Percentiles rank a stretch among this genome's conserved stretches.
These are phyloP conservation scores for Ictalurus punctatus DNA, from an alignment of 2,113 vertebrate genomes.

Conservation along the genomic window DNA sequence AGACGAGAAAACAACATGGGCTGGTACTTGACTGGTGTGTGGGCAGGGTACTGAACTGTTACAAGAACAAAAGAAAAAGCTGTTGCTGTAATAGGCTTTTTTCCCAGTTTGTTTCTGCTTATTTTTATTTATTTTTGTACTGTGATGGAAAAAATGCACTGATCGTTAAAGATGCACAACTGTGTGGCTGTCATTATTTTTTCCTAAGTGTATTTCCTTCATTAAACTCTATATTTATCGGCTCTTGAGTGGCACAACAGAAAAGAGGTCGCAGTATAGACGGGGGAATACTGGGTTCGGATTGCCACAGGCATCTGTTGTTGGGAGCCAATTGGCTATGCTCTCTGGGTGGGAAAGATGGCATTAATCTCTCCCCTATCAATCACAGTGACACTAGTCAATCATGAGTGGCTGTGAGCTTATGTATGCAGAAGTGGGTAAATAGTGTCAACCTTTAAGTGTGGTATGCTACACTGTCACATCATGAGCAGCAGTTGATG, in stretches of 20 bases:
- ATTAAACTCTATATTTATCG: conserved; percentile 13
- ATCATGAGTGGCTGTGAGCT: neutral
- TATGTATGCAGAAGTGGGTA: neutral
- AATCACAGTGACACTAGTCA: neutral
- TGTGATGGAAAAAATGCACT: conserved; percentile 98
- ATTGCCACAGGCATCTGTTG: neutral
- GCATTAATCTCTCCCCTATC: neutral
- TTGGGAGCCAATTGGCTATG: neutral
- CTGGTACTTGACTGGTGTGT: conserved; percentile 69
- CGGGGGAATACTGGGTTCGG: neutral
- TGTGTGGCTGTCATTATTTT: conserved; percentile 37
- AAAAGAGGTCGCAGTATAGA: neutral
- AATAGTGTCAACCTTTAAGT: neutral
- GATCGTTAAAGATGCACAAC: conserved; percentile 77
- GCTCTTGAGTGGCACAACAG: neutral
- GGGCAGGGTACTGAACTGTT: conserved; percentile 69
- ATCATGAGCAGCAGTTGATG: neutral
- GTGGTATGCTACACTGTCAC: neutral
- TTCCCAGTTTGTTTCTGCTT: conserved; percentile 76
- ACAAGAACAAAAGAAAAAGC: conserved; percentile 65
- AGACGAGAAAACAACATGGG: conserved; percentile 36
- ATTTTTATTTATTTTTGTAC: conserved; percentile 99
- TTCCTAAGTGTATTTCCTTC: neutral
- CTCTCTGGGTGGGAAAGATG: neutral
- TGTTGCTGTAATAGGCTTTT: conserved; percentile 71